Evolutionary conservation across 2,888 invertebrate species (phyloP).

Genomic region (Coecobrya sp.): DNA sequence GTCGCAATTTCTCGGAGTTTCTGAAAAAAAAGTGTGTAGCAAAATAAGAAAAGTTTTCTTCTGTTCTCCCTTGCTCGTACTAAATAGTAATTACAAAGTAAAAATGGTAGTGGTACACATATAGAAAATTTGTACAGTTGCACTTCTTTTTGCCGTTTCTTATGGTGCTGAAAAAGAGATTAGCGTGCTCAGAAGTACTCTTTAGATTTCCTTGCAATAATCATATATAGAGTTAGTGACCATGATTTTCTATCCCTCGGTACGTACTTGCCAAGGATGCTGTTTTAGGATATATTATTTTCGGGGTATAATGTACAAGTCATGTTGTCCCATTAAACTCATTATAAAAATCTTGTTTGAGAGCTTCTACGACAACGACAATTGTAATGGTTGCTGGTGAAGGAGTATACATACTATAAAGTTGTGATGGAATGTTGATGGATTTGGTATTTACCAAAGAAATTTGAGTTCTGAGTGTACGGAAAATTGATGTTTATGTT

Average conservation of each 20-base stretch:
- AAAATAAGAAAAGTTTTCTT: constrained; percentile 7
- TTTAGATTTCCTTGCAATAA: no score
- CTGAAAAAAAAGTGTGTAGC: background rate
- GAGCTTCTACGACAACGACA: background rate
- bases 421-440: background rate
- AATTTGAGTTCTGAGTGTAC: background rate
- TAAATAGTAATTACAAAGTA: constrained; percentile 59
- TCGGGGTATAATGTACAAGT: constrained; percentile 48
- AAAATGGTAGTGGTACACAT: background rate
- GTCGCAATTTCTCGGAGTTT: background rate
- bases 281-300: background rate
- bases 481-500: background rate
- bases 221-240: no score
- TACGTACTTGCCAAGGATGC: background rate
- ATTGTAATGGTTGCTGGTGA: background rate
- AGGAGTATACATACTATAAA: no score
- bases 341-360: background rate
- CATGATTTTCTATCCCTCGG: no score
- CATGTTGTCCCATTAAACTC: constrained; percentile 29
- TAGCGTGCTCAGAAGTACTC: no score
- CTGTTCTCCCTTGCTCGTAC: constrained; percentile 33
- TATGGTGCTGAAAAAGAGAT: no score
- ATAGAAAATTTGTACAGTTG: background rate
- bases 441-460: background rate
- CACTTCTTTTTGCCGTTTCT: background rate